Base-by-base conservation (phyloP, 2,113 vertebrate species). In the Brachypodius melanocephalos region DNA sequence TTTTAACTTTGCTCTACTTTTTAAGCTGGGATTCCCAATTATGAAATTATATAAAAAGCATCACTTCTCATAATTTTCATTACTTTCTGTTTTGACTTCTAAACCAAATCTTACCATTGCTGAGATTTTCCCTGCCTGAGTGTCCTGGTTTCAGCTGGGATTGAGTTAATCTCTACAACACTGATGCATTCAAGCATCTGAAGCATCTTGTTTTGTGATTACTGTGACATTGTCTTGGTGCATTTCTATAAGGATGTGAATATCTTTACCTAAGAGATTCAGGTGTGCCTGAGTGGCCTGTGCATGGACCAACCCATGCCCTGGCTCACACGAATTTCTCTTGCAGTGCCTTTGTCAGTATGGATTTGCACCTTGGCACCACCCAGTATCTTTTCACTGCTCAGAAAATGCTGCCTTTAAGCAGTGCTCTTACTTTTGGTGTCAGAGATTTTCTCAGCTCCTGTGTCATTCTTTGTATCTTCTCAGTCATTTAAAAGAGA, bases 131-230 rank as follows among this genome's bases (percentile, higher is more conserved):
- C 17, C 36, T 58, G 17, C 28, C 17, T 34, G 25, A 57, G 21
- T 19, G 12, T 51, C 43, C 43, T 66, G 8, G 15, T 88, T 80
- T 66, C 43, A 58, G 17, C 21, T 57, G 43, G 12, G 5, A 32
- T 7, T 42, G 34, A 55, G 31, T 21, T 58, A n/a, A 73, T 58
- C 12, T 73, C 59, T 73, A 24, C 43, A 66, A 24, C 26, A 51
- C 26, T 51, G 43, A 63, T 29, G 14, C 29, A 12, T 18, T 85
- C n/a, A 55, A 49, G 31, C 7, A 19, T 20, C 31, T 72, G 72
- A 54, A 90, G 29, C 38, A 51, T 5, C 21, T 92, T 54, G 9
- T 36, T 5, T 48, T 0, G 0, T 17, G 38, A 9, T 58, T 25
- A 32, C 2, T 19, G 32, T 42, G 17, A 51, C 32, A 17, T 10